These are phyloP conservation scores for Seriola rivoliana DNA, from an alignment of 2,113 vertebrate genomes.

Conservation along the genomic window DNA sequence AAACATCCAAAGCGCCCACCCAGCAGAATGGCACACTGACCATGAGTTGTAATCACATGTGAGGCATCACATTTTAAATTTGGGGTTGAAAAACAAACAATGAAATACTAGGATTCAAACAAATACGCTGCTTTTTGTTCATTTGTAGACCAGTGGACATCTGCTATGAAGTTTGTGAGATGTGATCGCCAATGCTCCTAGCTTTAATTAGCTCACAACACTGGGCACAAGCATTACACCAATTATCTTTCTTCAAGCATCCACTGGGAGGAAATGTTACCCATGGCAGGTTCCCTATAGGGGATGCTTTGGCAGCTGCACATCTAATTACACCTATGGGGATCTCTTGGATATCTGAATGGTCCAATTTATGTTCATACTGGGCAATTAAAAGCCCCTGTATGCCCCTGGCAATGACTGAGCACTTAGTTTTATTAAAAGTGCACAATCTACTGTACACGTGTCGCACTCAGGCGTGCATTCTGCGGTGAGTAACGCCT, in stretches of 20 bases:
- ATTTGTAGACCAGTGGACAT: constrained; percentile 45
- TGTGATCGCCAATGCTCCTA: constrained; percentile 61
- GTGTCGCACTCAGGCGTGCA: neutral
- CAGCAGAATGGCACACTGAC: neutral
- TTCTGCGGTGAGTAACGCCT: neutral
- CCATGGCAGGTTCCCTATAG: constrained; percentile 76
- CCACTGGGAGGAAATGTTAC: constrained; percentile 70
- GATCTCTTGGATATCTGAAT: constrained; percentile 67
- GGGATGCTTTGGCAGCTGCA: constrained; percentile 74
- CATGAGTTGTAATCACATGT: constrained; percentile 17
- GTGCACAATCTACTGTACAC: constrained; percentile 22
- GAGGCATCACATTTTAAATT: neutral
- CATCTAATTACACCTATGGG: constrained; percentile 80
- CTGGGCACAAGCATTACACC: constrained; percentile 69
- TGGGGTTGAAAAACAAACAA: neutral
- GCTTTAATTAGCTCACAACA: constrained; percentile 78
- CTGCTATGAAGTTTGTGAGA: constrained; percentile 53
- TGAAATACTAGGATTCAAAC: neutral
- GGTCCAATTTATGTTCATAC: constrained; percentile 63
- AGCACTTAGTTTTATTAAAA: constrained; percentile 58
- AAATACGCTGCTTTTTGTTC: neutral
- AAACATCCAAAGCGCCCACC: neutral
- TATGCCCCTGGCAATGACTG: constrained; percentile 45
- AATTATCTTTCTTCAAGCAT: constrained; percentile 77
- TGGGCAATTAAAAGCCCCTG: constrained; percentile 60